Evolutionary conservation across 2,888 invertebrate species (phyloP).

Genomic region (Lasioglossum lativentre): DNA sequence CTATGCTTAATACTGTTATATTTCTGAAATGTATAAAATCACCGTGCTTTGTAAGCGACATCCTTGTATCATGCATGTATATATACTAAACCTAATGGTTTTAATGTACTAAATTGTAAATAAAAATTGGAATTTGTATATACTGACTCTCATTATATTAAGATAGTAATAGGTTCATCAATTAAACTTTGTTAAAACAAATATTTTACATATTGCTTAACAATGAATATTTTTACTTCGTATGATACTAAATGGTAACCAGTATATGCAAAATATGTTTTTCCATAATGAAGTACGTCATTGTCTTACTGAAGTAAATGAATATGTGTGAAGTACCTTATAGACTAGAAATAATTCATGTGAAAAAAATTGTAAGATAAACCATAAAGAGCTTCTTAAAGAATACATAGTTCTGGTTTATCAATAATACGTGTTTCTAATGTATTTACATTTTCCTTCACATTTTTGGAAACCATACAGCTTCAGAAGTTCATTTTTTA

Average conservation of each 20-base stretch:
- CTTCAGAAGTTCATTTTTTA: constrained; percentile 20
- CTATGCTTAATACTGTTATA: constrained; percentile 79
- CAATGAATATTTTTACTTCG: constrained; percentile 4
- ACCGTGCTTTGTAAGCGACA: constrained; percentile 36
- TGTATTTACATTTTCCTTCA: constrained; percentile 32
- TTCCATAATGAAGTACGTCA: constrained; percentile 13
- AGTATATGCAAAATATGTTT: constrained; percentile 32
- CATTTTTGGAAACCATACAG: constrained; percentile 23
- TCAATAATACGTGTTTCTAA: constrained; percentile 8
- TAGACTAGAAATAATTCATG: constrained; percentile 59
- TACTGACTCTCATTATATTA: constrained; percentile 21
- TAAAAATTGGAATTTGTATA: constrained; percentile 33
- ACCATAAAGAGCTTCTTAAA: constrained; percentile 22
- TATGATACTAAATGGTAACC: constrained; percentile 15
- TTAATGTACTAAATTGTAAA: constrained; percentile 29
- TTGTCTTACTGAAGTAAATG: constrained; percentile 28
- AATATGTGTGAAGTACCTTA: constrained; percentile 38
- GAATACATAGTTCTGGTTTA: constrained; percentile 22
- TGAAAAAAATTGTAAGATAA: constrained; percentile 17
- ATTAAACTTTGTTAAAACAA: not conserved
- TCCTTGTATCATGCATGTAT: constrained; percentile 10
- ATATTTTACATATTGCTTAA: constrained; percentile 6
- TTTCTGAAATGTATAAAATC: constrained; percentile 54
- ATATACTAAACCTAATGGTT: constrained; percentile 22
- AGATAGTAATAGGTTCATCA: constrained; percentile 12